Conservation (phyloP, 2,888 invertebrate genomes). For the Erebia ligea region DNA sequence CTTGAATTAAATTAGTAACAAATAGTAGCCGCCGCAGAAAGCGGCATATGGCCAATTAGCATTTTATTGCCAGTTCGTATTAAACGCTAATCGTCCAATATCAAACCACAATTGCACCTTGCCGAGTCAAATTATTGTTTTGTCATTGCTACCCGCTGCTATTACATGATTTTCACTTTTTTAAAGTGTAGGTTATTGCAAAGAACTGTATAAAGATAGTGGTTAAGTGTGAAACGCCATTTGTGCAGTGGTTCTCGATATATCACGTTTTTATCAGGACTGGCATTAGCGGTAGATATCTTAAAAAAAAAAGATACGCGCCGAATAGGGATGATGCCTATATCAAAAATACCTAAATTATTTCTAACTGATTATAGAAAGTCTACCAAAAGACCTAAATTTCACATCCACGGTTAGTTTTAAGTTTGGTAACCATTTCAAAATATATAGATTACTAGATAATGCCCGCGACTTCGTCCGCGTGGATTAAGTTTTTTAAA, state of each 20-base stretch:
- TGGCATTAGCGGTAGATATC: not conserved
- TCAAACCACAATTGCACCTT: conserved; percentile 42
- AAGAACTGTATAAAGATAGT: not conserved
- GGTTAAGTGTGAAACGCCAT: not conserved
- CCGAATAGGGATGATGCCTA: too few relatives aligned
- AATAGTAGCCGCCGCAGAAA: conserved; percentile 27
- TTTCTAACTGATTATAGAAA: too few relatives aligned
- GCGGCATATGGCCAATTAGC: conserved; percentile 43
- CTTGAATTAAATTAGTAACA: too few relatives aligned
- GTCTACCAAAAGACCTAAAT: too few relatives aligned
- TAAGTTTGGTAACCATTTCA: too few relatives aligned
- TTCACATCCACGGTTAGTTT: too few relatives aligned
- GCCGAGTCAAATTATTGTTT: conserved; percentile 45
- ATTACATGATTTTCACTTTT: conserved; percentile 48
- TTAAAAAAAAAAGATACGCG: too few relatives aligned
- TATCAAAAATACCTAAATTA: too few relatives aligned
- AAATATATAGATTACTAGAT: too few relatives aligned
- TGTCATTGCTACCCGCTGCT: conserved; percentile 36
- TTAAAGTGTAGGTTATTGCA: conserved; percentile 9
- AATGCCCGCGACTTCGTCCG: too few relatives aligned
- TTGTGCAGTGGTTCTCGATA: not conserved
- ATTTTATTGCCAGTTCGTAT: conserved; percentile 44
- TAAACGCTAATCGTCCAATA: conserved; percentile 44
- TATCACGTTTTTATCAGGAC: not conserved
- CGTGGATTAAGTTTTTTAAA: too few relatives aligned